These are phyloP conservation scores for Drosophila kuntzei DNA, from an alignment of 2,888 invertebrate genomes.

Conservation along the genomic window DNA sequence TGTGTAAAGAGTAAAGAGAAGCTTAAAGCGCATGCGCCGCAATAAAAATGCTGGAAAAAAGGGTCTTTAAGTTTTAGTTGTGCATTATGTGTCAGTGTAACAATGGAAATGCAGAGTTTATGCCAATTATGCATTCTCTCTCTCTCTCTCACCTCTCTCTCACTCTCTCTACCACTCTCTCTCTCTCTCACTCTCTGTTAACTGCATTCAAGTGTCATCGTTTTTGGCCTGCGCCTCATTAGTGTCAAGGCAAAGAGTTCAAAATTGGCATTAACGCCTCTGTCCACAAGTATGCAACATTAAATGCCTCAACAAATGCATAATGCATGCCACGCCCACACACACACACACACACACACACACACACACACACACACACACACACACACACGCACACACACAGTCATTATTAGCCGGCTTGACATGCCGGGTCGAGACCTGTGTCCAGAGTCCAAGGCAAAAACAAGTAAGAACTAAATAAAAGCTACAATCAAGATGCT, in stretches of 20 bases:
- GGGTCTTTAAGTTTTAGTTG: neutral
- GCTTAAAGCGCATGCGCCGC: slow-evolving; percentile 75
- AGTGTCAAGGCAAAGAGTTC: slow-evolving; percentile 75
- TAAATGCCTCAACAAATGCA: slow-evolving; percentile 41
- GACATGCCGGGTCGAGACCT: slow-evolving; percentile 60
- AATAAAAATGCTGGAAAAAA: slow-evolving; percentile 58
- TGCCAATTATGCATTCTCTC: slow-evolving; percentile 50
- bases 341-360: slow-evolving; percentile 21
- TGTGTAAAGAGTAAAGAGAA: slow-evolving; percentile 30
- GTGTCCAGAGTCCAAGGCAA: slow-evolving; percentile 55
- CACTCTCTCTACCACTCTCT: neutral
- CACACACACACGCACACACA: slow-evolving; percentile 11
- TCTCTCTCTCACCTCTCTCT: neutral
- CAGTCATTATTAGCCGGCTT: slow-evolving; percentile 48
- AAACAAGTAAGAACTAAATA: neutral
- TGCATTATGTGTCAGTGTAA: slow-evolving; percentile 82
- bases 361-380: slow-evolving; percentile 19
- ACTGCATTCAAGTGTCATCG: slow-evolving; percentile 47
- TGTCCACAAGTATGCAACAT: slow-evolving; percentile 60
- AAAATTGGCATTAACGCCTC: slow-evolving; percentile 72
- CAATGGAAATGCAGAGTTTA: slow-evolving; percentile 83
- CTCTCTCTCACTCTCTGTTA: neutral
- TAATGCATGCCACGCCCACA: slow-evolving; percentile 60
- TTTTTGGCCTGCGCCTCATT: slow-evolving; percentile 59
- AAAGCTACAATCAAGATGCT: neutral